Percentiles rank a stretch among this genome's conserved stretches.
phyloP scores from a whole-genome alignment of 2,113 vertebrate genomes.

The Hystrix brachyura region DNA sequence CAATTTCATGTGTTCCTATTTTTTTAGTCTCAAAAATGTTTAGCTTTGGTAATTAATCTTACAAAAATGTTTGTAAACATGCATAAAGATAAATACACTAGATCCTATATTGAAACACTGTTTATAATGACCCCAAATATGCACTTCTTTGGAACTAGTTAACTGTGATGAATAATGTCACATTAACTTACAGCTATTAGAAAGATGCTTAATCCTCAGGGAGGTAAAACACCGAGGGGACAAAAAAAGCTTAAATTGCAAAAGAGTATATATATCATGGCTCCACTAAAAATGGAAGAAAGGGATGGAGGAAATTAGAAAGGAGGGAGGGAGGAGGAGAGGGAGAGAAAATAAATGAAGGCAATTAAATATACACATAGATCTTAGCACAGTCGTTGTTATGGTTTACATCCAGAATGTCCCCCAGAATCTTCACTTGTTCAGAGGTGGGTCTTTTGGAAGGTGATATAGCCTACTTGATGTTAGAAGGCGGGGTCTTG shows the following conservation, averaged over 20 bases:
- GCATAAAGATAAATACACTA: slow-evolving; percentile 13
- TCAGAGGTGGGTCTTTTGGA: neutral
- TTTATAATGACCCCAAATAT: neutral
- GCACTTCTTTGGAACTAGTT: slow-evolving; percentile 1
- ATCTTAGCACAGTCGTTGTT: neutral
- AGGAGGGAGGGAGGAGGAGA: neutral
- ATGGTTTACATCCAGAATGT: neutral
- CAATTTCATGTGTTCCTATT: neutral
- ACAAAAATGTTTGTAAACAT: neutral
- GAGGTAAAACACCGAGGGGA: neutral
- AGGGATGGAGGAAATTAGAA: neutral
- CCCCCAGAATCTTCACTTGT: neutral
- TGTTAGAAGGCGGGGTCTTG: neutral
- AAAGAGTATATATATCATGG: neutral
- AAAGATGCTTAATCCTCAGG: neutral
- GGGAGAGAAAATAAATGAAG: neutral
- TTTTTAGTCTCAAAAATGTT: neutral
- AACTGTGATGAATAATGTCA: neutral
- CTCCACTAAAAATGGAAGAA: neutral
- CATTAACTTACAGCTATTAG: slow-evolving; percentile 29
- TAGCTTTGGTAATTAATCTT: slow-evolving; percentile 18
- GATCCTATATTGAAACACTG: neutral
- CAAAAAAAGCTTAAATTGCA: neutral
- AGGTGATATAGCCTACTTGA: neutral
- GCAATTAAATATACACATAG: neutral